Conservation (phyloP, 2,113 vertebrate genomes). For the Nyctibius bracteatus region DNA sequence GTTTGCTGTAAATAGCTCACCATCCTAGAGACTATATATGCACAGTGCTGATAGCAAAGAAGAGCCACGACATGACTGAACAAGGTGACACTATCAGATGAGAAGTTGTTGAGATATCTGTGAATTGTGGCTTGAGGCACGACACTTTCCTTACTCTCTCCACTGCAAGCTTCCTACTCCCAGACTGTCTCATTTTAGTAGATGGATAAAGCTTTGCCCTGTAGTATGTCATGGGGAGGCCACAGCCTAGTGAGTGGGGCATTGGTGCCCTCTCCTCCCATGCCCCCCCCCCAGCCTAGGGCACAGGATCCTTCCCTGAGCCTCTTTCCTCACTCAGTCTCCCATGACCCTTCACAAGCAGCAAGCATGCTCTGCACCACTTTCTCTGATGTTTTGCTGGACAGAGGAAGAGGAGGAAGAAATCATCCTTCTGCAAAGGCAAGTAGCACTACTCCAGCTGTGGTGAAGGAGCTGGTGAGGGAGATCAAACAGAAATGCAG, state of each 20-base stretch:
- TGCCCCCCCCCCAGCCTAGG: fast-evolving
- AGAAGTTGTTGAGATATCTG: neutral
- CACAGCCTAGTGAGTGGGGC: neutral
- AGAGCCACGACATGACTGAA: neutral
- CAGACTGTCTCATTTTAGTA: neutral
- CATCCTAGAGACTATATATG: neutral
- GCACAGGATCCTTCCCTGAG: neutral
- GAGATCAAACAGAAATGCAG: neutral
- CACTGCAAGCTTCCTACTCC: neutral
- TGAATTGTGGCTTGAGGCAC: neutral
- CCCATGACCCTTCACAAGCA: neutral
- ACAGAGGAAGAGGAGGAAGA: neutral
- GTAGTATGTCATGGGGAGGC: neutral
- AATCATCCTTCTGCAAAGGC: neutral
- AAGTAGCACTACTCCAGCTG: neutral
- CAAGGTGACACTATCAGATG: neutral
- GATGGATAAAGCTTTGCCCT: neutral
- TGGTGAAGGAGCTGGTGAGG: neutral
- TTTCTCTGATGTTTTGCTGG: neutral
- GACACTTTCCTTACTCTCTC: neutral
- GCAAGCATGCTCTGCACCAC: neutral
- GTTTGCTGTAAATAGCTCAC: neutral
- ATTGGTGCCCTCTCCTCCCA: neutral
- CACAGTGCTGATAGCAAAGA: neutral
- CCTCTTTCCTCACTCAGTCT: neutral